A percentile compares a stretch with the other conserved stretches of the same genome.
Evolutionary conservation across 2,888 invertebrate species (phyloP).

Genomic region (Cistogaster globosa): DNA sequence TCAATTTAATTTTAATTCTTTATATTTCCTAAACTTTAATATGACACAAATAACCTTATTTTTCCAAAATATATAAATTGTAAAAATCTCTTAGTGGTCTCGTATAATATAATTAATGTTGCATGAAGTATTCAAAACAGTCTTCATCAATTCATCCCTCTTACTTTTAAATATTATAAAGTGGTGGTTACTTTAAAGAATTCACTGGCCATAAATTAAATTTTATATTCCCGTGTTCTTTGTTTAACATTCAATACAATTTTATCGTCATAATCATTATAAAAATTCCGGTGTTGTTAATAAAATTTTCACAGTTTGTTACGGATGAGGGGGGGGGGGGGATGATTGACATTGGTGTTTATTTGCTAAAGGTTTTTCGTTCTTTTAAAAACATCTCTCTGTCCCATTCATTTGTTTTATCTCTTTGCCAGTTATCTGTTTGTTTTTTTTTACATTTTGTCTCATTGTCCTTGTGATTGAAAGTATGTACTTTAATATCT

Average conservation of each 20-base stretch:
- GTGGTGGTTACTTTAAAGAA: neutral
- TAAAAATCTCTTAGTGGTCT: neutral
- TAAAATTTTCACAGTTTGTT: constrained; percentile 23
- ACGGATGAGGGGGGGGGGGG: neutral
- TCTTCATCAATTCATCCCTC: neutral
- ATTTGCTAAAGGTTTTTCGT: constrained; percentile 24
- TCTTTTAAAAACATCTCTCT: neutral
- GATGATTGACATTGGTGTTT: constrained; percentile 41
- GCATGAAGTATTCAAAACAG: constrained; percentile 27
- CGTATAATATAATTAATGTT: constrained; percentile 25
- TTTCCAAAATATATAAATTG: neutral
- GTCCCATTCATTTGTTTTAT: neutral
- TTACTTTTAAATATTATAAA: neutral
- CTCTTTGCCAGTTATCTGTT: neutral
- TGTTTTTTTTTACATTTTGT: neutral
- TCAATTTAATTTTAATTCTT: neutral
- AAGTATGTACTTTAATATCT: constrained; percentile 22
- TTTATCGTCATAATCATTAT: constrained; percentile 21
- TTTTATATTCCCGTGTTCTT: constrained; percentile 23
- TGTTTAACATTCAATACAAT: constrained; percentile 27
- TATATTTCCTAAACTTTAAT: too few relatives aligned
- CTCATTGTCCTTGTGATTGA: constrained; percentile 21
- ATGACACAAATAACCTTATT: neutral
- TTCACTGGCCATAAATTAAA: constrained; percentile 19
- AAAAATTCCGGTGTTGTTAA: constrained; percentile 29